phyloP scores from a whole-genome alignment of 2,113 vertebrate genomes.

The Isurus oxyrinchus region DNA sequence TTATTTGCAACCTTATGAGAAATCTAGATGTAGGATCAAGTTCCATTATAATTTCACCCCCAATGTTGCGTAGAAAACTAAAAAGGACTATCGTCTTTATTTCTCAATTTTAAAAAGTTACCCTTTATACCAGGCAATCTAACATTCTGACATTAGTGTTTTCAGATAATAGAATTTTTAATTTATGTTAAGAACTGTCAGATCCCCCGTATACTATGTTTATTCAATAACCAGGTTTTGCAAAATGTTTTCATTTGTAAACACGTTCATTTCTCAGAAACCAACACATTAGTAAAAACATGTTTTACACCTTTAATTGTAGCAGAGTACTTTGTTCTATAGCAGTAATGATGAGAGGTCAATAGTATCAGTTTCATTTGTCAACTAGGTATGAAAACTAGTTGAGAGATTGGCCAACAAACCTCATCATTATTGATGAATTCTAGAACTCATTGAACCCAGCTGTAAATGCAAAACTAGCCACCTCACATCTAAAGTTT shows the following conservation, averaged over 20 bases:
- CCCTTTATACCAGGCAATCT: background rate
- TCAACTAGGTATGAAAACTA: background rate
- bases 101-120: background rate
- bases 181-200: slow-evolving; percentile 3
- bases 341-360: background rate
- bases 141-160: background rate
- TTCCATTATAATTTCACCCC: background rate
- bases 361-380: background rate
- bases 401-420: background rate
- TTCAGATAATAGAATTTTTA: background rate
- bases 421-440: background rate
- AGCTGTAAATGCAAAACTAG: background rate
- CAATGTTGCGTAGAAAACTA: background rate
- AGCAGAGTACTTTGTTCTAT: background rate
- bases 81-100: background rate
- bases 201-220: background rate
- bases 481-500: background rate
- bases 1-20: background rate
- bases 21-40: background rate
- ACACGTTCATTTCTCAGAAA: background rate
- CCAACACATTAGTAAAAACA: background rate
- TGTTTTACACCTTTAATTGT: slow-evolving; percentile 3
- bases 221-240: background rate
- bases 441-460: background rate
- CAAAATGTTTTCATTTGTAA: background rate